These are phyloP conservation scores for Drosophila kohkoa DNA, from an alignment of 1,140 invertebrate genomes.

Conservation along the genomic window DNA sequence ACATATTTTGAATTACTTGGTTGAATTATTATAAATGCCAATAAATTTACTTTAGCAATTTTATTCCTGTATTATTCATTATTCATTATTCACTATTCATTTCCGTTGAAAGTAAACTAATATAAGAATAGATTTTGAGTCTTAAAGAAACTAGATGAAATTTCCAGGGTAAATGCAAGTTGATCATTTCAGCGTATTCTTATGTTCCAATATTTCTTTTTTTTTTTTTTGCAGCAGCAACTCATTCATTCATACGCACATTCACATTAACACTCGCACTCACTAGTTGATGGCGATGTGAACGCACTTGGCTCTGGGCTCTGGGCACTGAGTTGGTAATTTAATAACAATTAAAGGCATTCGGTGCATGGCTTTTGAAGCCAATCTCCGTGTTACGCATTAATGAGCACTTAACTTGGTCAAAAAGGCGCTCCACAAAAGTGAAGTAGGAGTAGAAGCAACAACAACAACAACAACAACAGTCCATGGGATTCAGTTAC, in stretches of 20 bases:
- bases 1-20: too few species aligned
- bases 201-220: constrained; percentile 1
- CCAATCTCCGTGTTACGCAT: constrained; percentile 84
- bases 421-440: constrained; percentile 74
- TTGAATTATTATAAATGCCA: too few species aligned
- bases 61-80: too few species aligned
- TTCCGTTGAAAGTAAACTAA: background rate
- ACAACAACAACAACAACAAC: background rate
- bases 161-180: background rate
- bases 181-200: background rate
- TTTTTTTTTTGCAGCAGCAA: background rate
- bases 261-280: constrained; percentile 17
- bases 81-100: too few species aligned
- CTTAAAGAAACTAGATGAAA: too few species aligned
- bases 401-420: constrained; percentile 84
- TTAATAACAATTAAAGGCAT: constrained; percentile 84
- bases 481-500: constrained; percentile 48
- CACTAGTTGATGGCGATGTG: constrained; percentile 43
- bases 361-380: constrained; percentile 80
- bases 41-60: too few species aligned
- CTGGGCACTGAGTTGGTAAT: constrained; percentile 59
- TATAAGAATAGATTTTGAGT: too few species aligned
- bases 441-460: background rate
- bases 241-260: constrained; percentile 25
- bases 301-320: constrained; percentile 40